Evolutionary conservation across 2,797 vertebrate species (phyloP), one percentile per base, ranked within the genome.

Genomic region (Sebastes baramenuke): DNA sequence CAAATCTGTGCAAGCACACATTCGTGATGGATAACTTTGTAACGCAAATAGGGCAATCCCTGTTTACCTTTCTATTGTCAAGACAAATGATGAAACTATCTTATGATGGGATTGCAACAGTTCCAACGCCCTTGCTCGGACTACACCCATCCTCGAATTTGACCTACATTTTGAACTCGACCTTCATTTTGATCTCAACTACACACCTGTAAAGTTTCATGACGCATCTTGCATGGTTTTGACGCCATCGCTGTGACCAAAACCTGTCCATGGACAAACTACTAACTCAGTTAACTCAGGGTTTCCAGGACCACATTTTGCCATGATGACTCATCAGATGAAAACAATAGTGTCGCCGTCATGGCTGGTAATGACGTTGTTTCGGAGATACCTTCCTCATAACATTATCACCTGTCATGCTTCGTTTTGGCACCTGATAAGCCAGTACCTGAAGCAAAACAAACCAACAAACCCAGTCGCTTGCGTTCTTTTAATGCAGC

Each of bases 381-480:
- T 65, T 55, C 25, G 42, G 7, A 22, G 42, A 60, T 55, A 66
- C n/a, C 25, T 42, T 67, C 18, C 34, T 64, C n/a, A 25, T 71
- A 58, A 74, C 54, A 59, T 81, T 27, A 58, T 75, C 64, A 73
- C 67, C 54, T 61, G 20, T 22, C 2, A 3, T 62, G 54, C 30
- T 64, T 46, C 18, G 8, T 66, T 81, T 68, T 66, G 36, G 38
- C 49, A 73, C 34, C 69, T 70, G 72, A 77, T 77, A 69, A 77
- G 14, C 59, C 52, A 25, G 14, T 8, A 77, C 61, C 58, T 77
- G 38, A 60, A 66, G n/a, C 38, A 36, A 66, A 75, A 64, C 72
- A 65, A 72, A 56, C 14, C 65, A 49, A 64, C 29, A 9, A 52
- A 34, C 34, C 5, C 12, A 38, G 38, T 56, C 22, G 32, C 42